Conservation (phyloP, 2,888 invertebrate genomes). For the Abscondita cerata region DNA sequence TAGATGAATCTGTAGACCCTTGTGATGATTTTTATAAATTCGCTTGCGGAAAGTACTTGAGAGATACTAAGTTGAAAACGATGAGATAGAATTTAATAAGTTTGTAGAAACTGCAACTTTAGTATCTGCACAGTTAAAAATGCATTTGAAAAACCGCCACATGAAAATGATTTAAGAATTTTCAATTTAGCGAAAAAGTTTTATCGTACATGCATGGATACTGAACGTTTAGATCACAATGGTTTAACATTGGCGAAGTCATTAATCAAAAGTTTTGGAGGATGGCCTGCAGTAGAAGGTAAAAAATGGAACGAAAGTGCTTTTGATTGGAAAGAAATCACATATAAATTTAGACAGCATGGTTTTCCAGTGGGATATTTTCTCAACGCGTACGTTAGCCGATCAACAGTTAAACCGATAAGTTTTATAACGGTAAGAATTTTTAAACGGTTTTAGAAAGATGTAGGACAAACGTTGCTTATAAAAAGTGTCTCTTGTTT, state of each 20-base stretch:
- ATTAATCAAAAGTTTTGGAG: conserved; percentile 79
- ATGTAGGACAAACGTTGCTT: too few relatives aligned
- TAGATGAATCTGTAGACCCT: conserved; percentile 75
- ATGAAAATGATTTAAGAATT: conserved; percentile 68
- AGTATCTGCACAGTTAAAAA: conserved; percentile 72
- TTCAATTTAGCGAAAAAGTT: conserved; percentile 80
- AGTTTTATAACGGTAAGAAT: too few relatives aligned
- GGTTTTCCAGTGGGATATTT: too few relatives aligned
- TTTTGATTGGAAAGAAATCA: conserved; percentile 84
- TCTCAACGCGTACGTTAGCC: too few relatives aligned
- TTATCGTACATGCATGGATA: conserved; percentile 89
- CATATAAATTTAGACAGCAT: conserved; percentile 78
- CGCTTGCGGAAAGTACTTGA: conserved; percentile 78
- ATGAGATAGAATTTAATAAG: conserved; percentile 78
- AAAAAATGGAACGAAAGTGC: conserved; percentile 71
- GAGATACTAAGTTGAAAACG: conserved; percentile 78
- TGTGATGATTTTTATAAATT: conserved; percentile 85
- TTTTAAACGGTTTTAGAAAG: too few relatives aligned
- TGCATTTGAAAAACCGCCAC: conserved; percentile 71
- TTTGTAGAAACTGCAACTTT: conserved; percentile 78
- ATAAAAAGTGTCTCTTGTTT: too few relatives aligned
- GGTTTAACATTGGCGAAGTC: conserved; percentile 75
- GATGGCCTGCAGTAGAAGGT: conserved; percentile 90
- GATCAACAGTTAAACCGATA: too few relatives aligned
- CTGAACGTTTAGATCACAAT: conserved; percentile 78